A percentile compares a stretch with the other conserved stretches of the same genome.
phyloP scores from a whole-genome alignment of 2,797 vertebrate species.

The Siniperca undulata region DNA sequence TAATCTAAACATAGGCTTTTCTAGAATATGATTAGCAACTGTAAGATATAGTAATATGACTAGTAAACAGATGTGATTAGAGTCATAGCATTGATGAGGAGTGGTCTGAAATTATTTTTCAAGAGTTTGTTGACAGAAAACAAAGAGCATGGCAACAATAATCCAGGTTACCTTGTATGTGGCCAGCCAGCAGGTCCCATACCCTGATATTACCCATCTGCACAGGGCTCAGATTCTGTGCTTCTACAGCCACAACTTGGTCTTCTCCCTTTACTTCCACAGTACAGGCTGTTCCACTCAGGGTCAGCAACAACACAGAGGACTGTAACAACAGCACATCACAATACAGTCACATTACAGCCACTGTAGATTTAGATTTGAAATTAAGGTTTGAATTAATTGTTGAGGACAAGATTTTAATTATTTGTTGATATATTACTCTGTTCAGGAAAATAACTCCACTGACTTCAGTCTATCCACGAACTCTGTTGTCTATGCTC shows the following conservation, averaged over 20 bases:
- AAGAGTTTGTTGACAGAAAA: neutral
- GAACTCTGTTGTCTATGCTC: conserved; percentile 1
- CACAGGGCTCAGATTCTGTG: conserved; percentile 84
- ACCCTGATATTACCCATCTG: conserved; percentile 89
- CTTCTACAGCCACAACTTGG: conserved; percentile 87
- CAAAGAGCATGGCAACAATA: neutral
- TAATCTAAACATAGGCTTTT: neutral
- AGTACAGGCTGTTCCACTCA: conserved; percentile 87
- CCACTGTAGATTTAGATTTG: neutral
- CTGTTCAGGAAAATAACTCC: neutral
- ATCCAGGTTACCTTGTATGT: conserved; percentile 76
- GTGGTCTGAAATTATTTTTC: neutral
- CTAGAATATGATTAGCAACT: neutral
- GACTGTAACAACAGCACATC: conserved; percentile 82
- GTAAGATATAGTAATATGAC: neutral
- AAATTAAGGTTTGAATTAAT: neutral
- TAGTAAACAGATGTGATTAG: neutral
- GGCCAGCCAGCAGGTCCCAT: conserved; percentile 86
- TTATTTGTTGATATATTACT: neutral
- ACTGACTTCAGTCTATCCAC: neutral
- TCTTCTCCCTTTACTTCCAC: conserved; percentile 89
- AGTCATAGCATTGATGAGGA: neutral
- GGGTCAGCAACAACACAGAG: conserved; percentile 89
- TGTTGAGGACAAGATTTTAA: neutral
- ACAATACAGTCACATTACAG: conserved; percentile 1